A percentile compares a stretch with the other conserved stretches of the same genome.
phyloP scores from a whole-genome alignment of 1,140 invertebrate species.

The Chymomyza costata region DNA sequence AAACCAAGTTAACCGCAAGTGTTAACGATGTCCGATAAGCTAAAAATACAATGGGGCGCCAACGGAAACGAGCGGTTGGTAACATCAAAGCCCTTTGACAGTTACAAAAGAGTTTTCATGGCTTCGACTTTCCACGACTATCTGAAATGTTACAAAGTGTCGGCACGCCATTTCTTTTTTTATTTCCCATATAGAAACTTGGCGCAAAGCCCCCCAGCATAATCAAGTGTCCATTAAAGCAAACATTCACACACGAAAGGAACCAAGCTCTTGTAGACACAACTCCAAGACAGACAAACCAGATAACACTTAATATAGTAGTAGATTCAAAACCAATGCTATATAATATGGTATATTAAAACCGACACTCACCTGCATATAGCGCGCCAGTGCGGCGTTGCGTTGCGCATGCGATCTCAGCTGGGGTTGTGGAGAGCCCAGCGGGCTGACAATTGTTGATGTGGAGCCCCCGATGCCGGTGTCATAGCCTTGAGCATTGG shows the following conservation, averaged over 20 bases:
- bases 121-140: conserved; percentile 35
- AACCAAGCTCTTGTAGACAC: conserved; percentile 8
- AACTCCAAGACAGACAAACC: conserved; percentile 6
- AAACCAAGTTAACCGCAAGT: background rate
- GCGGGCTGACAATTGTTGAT: conserved; percentile 72
- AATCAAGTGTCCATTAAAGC: conserved; percentile 66
- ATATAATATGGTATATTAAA: conserved; percentile 27
- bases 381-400: conserved; percentile 59
- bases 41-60: conserved; percentile 45
- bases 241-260: conserved; percentile 39
- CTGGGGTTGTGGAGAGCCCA: conserved; percentile 71
- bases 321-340: too few relatives aligned
- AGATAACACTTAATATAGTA: too few relatives aligned
- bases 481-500: conserved; percentile 73
- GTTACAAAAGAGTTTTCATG: conserved; percentile 28
- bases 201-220: conserved; percentile 11
- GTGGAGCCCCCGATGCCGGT: conserved; percentile 74
- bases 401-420: conserved; percentile 71
- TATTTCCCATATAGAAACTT: conserved; percentile 5
- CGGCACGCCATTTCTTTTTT: conserved; percentile 18
- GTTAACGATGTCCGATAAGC: conserved; percentile 11
- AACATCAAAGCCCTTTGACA: conserved; percentile 34
- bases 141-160: conserved; percentile 8
- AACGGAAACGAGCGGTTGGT: conserved; percentile 47
- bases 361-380: conserved; percentile 72